Percentiles rank a stretch among this genome's conserved stretches.
Conservation (phyloP, 2,113 vertebrate genomes). For the Parus major region DNA sequence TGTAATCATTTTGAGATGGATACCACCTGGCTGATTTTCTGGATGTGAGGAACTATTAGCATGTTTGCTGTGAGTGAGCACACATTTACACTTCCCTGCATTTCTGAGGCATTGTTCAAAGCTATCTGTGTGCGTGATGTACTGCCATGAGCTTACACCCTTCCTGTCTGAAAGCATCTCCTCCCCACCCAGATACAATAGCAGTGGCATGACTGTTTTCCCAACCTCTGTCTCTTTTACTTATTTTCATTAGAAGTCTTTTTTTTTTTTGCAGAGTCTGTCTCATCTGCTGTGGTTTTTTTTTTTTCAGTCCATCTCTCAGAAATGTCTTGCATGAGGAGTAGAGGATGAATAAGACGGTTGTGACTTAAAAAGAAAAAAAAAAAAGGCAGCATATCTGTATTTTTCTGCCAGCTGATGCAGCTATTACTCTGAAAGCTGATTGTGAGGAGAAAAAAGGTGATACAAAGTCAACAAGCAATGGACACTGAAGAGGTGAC, state of each 20-base stretch:
- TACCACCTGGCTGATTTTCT: background rate
- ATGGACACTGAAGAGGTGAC: background rate
- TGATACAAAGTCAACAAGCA: background rate
- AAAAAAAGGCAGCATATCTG: background rate
- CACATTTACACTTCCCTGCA: background rate
- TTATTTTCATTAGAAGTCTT: background rate
- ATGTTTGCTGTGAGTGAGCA: background rate
- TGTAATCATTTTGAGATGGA: background rate
- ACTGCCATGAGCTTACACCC: background rate
- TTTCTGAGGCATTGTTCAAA: background rate
- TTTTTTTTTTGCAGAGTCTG: background rate
- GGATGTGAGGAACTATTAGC: background rate
- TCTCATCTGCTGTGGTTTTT: background rate
- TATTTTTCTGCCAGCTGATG: background rate
- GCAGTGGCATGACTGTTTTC: background rate
- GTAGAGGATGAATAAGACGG: background rate
- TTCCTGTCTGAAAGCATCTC: slow-evolving; percentile 23
- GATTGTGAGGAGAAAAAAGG: background rate
- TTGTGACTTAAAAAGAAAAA: background rate
- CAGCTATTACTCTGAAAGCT: background rate
- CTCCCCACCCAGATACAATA: background rate
- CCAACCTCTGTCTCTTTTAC: background rate
- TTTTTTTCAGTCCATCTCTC: background rate
- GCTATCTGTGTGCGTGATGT: background rate
- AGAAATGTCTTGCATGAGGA: background rate